Evolutionary conservation across 1,140 invertebrate species (phyloP), one percentile per base, ranked within the genome.

Genomic region (Bombus turneri): DNA sequence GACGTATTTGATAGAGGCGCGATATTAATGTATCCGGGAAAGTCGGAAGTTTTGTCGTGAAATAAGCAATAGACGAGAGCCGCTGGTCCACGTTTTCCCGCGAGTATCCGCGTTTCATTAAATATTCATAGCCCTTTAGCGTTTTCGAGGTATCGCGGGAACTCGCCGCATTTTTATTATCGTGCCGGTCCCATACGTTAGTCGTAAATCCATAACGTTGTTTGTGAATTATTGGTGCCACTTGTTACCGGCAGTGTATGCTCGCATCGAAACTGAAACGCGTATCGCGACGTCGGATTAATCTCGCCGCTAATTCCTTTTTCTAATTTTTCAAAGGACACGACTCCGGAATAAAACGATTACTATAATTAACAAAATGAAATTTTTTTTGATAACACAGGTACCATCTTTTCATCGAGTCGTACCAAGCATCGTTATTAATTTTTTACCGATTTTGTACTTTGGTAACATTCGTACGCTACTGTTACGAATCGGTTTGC

Each of bases 101-200:
- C 47, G 69, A 83, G 73, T 88, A 85, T 89, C 84, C 73, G 78
- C 43, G 57, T 78, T 75, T 85, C 72, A 85, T 91, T 87, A 90
- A 87, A 87, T 80, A 90, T 91, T 91, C 86, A 91, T 86, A 64
- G 82, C 77, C 39, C 69, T 88, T 81, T 83, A 83, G 74, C 76
- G 75, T 91, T 91, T 82, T 71, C 81, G 69, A 86, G 39, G 31
- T 37, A 68, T 34, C 79, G 53, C 22, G 25, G 69, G n/a, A 73
- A 47, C 41, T 73, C 69, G 22, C 28, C 18, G 28, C n/a, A 15
- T 22, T 47, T 68, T 79, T 64, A 57, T 64, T 57, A 2, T 18
- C 25, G 41, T 8, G 5, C n/a, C 25, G 12, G 53, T 6, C 9
- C 8, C 53, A 12, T 34, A 53, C n/a, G 41, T 53, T 77, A 37